A percentile compares a stretch with the other conserved stretches of the same genome.
These are phyloP conservation scores for Apoderus coryli DNA, from an alignment of 2,888 invertebrate species.

Conservation along the genomic window DNA sequence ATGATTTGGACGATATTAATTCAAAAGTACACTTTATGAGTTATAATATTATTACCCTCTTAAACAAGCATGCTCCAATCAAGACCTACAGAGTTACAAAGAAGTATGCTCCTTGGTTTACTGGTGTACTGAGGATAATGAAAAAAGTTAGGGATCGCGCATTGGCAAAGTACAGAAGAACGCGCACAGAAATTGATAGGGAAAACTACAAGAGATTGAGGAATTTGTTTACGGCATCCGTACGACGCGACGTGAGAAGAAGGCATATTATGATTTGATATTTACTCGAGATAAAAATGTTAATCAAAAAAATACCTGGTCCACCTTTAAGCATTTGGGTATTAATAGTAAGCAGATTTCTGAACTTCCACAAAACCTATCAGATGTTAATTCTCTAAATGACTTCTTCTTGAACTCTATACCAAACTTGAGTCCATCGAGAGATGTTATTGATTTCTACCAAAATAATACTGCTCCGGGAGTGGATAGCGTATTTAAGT, in stretches of 20 bases:
- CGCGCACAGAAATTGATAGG: neutral
- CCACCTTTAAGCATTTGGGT: neutral
- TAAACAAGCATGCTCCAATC: slow-evolving; percentile 1
- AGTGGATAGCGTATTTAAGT: neutral
- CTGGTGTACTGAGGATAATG: neutral
- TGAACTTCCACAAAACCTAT: neutral
- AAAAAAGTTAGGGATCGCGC: neutral
- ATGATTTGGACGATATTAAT: slow-evolving; percentile 1
- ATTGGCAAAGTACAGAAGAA: neutral
- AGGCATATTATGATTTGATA: neutral
- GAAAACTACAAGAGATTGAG: neutral
- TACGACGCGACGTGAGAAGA: slow-evolving; percentile 1
- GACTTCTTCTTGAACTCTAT: neutral
- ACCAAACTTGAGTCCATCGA: neutral
- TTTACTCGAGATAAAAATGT: slow-evolving; percentile 4
- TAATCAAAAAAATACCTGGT: neutral
- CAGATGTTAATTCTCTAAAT: neutral
- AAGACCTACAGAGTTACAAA: slow-evolving; percentile 2
- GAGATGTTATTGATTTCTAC: slow-evolving; percentile 1
- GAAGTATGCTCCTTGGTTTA: slow-evolving; percentile 1
- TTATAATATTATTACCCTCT: slow-evolving; percentile 33
- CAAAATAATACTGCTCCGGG: neutral
- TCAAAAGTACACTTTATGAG: neutral
- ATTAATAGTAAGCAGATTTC: too few species aligned
- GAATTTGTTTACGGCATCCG: neutral